Conservation (phyloP, 53 echinoderm and acorn worm genomes). For the Luidia sarsii region DNA sequence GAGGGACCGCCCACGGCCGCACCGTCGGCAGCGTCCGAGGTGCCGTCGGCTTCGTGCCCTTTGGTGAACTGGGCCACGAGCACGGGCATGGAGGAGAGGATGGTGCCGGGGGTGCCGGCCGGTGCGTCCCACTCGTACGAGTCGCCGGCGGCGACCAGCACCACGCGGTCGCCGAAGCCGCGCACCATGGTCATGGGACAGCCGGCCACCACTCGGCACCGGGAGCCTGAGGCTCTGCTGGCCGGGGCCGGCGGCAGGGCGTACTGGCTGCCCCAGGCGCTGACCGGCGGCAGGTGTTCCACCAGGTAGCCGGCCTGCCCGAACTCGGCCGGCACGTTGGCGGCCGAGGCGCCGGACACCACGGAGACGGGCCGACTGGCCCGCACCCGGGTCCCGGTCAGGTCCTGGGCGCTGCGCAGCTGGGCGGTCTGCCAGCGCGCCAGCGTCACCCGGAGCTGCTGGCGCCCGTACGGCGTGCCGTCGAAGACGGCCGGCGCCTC, state of each 20-base stretch:
- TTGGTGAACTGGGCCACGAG: slow-evolving; percentile 62
- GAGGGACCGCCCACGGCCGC: background rate
- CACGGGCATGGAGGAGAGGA: slow-evolving; percentile 32
- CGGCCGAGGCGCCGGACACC: slow-evolving; percentile 55
- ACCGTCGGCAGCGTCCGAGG: background rate
- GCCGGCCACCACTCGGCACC: slow-evolving; percentile 45
- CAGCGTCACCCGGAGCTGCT: background rate
- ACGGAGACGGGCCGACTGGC: slow-evolving; percentile 54
- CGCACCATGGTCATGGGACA: slow-evolving; percentile 39
- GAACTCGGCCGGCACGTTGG: slow-evolving; percentile 49
- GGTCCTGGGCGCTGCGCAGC: slow-evolving; percentile 45
- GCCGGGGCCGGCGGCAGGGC: slow-evolving; percentile 50
- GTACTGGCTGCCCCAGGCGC: slow-evolving; percentile 48
- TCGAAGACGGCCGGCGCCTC: slow-evolving; percentile 26
- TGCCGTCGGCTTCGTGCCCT: background rate
- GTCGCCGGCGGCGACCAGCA: background rate
- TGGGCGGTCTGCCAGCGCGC: slow-evolving; percentile 46
- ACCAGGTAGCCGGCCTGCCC: slow-evolving; percentile 51
- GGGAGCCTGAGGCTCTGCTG: slow-evolving; percentile 27
- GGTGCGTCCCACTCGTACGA: slow-evolving; percentile 27
- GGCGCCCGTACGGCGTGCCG: slow-evolving; percentile 9
- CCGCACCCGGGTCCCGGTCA: slow-evolving; percentile 50
- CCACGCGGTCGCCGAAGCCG: slow-evolving; percentile 25
- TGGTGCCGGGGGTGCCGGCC: background rate
- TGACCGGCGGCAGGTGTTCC: slow-evolving; percentile 65